A percentile compares a stretch with the other conserved stretches of the same genome.
Conservation (phyloP, 2,888 invertebrate genomes). For the Drosophila nigricruria region DNA sequence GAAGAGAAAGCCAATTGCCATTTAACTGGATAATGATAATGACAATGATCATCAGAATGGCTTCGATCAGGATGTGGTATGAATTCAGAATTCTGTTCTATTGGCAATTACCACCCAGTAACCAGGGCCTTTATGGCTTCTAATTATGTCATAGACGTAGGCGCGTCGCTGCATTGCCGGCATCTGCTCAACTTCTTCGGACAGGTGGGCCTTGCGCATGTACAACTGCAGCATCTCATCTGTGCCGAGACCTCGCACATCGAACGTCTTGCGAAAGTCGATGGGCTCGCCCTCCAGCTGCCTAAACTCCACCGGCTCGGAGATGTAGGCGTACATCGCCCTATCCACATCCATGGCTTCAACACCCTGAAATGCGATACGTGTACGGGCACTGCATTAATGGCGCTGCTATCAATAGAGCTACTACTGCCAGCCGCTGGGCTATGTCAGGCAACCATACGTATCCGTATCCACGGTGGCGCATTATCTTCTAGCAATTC, state of each 20-base stretch:
- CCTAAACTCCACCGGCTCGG: constrained; percentile 78
- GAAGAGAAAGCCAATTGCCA: constrained; percentile 17
- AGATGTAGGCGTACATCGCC: constrained; percentile 67
- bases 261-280: constrained; percentile 81
- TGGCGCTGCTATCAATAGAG: constrained; percentile 27
- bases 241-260: constrained; percentile 77
- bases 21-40: constrained; percentile 14
- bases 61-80: neutral
- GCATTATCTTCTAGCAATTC: constrained; percentile 67
- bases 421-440: constrained; percentile 17
- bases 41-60: constrained; percentile 1
- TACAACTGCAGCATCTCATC: constrained; percentile 82
- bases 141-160: constrained; percentile 82
- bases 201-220: constrained; percentile 74
- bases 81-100: neutral
- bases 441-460: constrained; percentile 15
- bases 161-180: constrained; percentile 75
- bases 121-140: constrained; percentile 81
- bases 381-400: constrained; percentile 39
- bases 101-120: constrained; percentile 80
- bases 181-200: constrained; percentile 73
- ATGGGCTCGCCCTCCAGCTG: constrained; percentile 72
- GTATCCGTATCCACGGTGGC: constrained; percentile 43
- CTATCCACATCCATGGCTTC: constrained; percentile 65
- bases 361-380: constrained; percentile 51